Percentiles rank a stretch among this genome's conserved stretches.
phyloP scores from a whole-genome alignment of 2,113 vertebrate species.

The Syngnathus scovelli region DNA sequence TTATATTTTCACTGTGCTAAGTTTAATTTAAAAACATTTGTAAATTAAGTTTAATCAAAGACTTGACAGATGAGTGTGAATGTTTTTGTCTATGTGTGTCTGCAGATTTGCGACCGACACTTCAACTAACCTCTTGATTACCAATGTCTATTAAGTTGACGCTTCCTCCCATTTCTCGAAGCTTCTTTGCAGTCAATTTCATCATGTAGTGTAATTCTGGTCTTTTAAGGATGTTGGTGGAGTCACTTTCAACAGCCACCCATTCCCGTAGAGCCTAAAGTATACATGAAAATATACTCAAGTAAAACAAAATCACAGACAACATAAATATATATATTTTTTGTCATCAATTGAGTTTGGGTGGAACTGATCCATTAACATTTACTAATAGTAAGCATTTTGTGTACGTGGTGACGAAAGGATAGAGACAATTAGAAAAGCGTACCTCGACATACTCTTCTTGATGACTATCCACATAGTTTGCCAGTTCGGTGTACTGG shows the following conservation, averaged over 20 bases:
- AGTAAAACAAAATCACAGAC: too few relatives aligned
- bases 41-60: too few relatives aligned
- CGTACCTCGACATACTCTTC: slow-evolving; percentile 64
- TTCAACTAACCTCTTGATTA: slow-evolving; percentile 71
- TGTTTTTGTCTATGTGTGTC: too few relatives aligned
- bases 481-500: slow-evolving; percentile 42
- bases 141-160: slow-evolving; percentile 72
- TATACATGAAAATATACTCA: not conserved
- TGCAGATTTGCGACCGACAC: too few relatives aligned
- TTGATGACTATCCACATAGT: slow-evolving; percentile 61
- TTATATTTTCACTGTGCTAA: too few relatives aligned
- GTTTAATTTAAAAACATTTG: too few relatives aligned
- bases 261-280: slow-evolving; percentile 78
- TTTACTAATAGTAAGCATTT: too few relatives aligned
- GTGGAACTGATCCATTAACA: too few relatives aligned
- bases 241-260: slow-evolving; percentile 84
- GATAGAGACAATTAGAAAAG: not conserved
- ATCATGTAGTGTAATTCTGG: slow-evolving; percentile 76
- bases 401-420: too few relatives aligned
- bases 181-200: slow-evolving; percentile 66
- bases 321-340: too few relatives aligned
- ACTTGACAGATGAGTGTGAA: too few relatives aligned
- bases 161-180: slow-evolving; percentile 72
- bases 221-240: slow-evolving; percentile 73
- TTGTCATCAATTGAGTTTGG: too few relatives aligned